Evolutionary conservation across 2,888 invertebrate species (phyloP).

Genomic region (Megaustenia siamemsis): DNA sequence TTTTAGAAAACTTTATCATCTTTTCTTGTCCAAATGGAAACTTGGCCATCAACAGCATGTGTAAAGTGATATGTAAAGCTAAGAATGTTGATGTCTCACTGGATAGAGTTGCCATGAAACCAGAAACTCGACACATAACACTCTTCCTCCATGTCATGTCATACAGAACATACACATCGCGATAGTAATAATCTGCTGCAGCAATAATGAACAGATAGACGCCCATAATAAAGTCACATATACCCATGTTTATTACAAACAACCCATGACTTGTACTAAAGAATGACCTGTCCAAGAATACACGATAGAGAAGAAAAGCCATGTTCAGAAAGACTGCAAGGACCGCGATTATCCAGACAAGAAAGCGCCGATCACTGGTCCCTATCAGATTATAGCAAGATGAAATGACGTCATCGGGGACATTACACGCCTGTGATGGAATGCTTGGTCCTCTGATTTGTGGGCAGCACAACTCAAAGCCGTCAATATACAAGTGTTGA

Average conservation of each 20-base stretch:
- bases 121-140: slow-evolving; percentile 61
- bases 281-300: background rate
- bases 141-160: slow-evolving; percentile 63
- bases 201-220: too few species aligned
- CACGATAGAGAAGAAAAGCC: background rate
- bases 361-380: background rate
- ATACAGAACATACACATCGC: slow-evolving; percentile 63
- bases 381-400: background rate
- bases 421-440: background rate
- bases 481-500: background rate
- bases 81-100: slow-evolving; percentile 84
- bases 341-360: background rate
- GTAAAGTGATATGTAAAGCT: slow-evolving; percentile 84
- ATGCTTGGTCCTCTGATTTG: background rate
- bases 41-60: slow-evolving; percentile 84
- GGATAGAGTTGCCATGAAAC: slow-evolving; percentile 77
- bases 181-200: slow-evolving; percentile 50
- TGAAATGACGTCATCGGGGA: background rate
- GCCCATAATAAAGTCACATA: background rate
- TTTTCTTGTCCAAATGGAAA: slow-evolving; percentile 55
- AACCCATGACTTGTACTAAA: background rate
- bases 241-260: background rate
- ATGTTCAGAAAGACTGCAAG: background rate
- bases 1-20: slow-evolving; percentile 64
- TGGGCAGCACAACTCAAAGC: too few species aligned